Percentiles rank a stretch among this genome's conserved stretches.
These are phyloP conservation scores for Caretta caretta DNA, from an alignment of 2,113 vertebrate species.

Conservation along the genomic window DNA sequence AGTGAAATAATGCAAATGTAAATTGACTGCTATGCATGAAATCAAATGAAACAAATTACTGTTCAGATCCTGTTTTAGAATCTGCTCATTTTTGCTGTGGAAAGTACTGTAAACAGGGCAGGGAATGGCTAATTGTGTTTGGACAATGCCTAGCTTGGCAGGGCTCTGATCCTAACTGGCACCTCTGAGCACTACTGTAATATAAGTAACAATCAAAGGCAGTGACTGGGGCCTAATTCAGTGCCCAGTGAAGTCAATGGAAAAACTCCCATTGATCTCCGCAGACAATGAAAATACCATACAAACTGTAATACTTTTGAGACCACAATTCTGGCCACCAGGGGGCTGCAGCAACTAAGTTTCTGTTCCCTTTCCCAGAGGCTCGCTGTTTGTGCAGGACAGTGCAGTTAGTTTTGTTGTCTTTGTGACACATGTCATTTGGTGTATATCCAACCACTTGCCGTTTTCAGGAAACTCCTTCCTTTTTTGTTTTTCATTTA, in stretches of 20 bases:
- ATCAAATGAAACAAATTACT: background rate
- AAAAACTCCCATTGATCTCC: background rate
- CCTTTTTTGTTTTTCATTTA: background rate
- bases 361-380: background rate
- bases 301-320: background rate
- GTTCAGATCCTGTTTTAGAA: background rate
- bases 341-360: accelerated
- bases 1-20: background rate
- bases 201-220: background rate
- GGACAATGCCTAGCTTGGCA: accelerated
- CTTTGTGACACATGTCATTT: background rate
- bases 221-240: background rate
- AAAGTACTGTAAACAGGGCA: background rate
- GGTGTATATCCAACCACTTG: background rate
- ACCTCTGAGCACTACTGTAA: accelerated
- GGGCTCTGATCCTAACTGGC: background rate
- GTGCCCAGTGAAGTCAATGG: background rate
- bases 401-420: background rate
- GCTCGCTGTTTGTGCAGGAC: background rate
- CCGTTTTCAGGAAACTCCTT: background rate
- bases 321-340: accelerated
- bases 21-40: background rate
- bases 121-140: background rate
- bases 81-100: accelerated
- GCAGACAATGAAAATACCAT: background rate